These are phyloP conservation scores for Diuraphis noxia DNA, from an alignment of 1,140 invertebrate genomes.

Conservation along the genomic window DNA sequence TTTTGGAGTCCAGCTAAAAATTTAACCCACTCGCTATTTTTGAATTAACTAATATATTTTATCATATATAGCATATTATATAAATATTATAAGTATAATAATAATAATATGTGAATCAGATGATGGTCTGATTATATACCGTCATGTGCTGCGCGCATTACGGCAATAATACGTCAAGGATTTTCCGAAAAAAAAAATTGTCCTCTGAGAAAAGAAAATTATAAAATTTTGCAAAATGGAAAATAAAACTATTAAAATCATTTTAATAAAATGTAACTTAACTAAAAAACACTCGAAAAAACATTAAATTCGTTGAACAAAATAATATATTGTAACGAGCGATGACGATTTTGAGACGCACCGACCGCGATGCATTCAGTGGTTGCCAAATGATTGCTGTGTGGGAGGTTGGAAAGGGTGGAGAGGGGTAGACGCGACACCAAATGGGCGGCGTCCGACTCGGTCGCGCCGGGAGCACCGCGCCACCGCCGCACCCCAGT, in stretches of 20 bases:
- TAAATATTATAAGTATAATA: neutral
- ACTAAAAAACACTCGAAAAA: neutral
- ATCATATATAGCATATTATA: no score
- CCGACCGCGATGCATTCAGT: neutral
- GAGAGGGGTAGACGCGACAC: neutral
- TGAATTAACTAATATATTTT: neutral
- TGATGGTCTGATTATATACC: neutral
- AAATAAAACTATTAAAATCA: neutral
- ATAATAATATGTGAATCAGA: neutral
- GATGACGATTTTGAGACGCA: neutral
- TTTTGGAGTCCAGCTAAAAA: neutral
- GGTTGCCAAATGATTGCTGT: neutral
- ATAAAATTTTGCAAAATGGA: neutral
- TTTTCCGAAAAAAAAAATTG: neutral
- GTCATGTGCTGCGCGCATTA: no score
- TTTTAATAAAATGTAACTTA: no score
- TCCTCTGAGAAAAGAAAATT: neutral
- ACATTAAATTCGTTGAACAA: neutral
- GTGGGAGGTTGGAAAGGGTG: neutral
- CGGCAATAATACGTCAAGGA: neutral
- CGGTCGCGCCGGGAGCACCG: neutral
- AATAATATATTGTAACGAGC: neutral
- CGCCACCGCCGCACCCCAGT: neutral
- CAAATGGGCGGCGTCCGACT: neutral
- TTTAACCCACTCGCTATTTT: neutral